Base-by-base conservation (phyloP, 2,113 vertebrate genomes). In the Ptyas mucosa region DNA sequence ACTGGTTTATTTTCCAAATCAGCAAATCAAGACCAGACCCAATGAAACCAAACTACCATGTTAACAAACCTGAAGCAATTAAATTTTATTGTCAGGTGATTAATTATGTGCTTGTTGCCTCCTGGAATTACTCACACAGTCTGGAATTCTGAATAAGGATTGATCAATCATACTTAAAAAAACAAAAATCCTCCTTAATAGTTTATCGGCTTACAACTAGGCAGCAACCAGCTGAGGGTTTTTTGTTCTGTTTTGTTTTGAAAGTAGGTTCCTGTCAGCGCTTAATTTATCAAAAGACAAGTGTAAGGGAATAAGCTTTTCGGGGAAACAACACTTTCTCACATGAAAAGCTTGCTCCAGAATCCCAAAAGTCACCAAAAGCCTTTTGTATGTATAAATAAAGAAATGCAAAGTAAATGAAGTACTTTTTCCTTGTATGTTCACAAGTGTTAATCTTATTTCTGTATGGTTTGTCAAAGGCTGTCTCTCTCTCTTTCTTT, bases 91-190 rank as follows among this genome's bases (percentile, higher is more conserved):
- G 92, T 87, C 92, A 93, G 86, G 89, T 93, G 89, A 51, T 90
- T 93, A 93, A 93, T 93, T 93, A 93, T 90, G 89, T 93, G 55
- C 88, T 90, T 87, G 89, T 93, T 93, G 81, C 92, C 89, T 93
- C 29, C 81, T 90, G 55, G 89, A 89, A 93, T 93, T 93, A 93
- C 88, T 90, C 88, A 64, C 54, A 12, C 49, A 87, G 75, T 64
- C 81, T 93, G 54, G 89, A 90, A 90, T 87, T 87, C 92, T 54
- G 89, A 93, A 61, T 64, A 29, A 85, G 92, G 92, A 90, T 90
- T 93, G 92, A 90, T 93, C 89, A 93, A 93, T 93, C 92, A 93
- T 93, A 89, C 92, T 93, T 93, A 69, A 90, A 92, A 93, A 85
- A 29, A 64, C 6, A 46, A 93, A 93, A 93, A 90, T 89, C 89